Conservation (phyloP, 2,797 vertebrate genomes). For the Pelochelys cantorii region DNA sequence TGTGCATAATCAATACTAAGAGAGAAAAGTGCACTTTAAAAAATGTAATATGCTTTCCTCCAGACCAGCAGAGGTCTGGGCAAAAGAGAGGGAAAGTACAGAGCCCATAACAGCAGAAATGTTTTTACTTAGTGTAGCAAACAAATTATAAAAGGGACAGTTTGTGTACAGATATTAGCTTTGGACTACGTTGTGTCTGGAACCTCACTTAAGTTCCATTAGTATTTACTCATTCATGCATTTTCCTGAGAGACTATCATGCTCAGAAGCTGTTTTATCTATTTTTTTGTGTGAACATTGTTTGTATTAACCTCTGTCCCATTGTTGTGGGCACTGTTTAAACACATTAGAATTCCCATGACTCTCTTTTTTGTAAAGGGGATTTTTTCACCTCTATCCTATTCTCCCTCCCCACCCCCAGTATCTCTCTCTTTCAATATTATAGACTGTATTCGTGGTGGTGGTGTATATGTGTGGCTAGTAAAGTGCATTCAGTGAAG, state of each 20-base stretch:
- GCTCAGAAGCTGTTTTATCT: neutral
- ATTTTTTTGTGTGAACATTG: neutral
- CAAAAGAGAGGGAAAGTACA: neutral
- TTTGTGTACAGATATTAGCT: neutral
- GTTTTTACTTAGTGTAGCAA: neutral
- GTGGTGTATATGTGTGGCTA: neutral
- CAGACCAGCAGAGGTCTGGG: too few relatives aligned
- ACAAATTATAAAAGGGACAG: neutral
- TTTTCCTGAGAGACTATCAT: neutral
- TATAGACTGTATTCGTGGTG: neutral
- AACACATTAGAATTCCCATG: neutral
- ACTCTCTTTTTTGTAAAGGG: neutral
- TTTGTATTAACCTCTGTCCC: neutral
- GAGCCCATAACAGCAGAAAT: neutral
- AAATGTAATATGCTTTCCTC: neutral
- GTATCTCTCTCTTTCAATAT: neutral
- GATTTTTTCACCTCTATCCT: neutral
- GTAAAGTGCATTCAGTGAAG: neutral
- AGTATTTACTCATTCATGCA: neutral
- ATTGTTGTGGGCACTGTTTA: neutral
- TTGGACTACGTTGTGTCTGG: neutral
- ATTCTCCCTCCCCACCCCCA: neutral
- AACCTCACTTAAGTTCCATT: neutral
- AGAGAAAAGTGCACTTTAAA: neutral
- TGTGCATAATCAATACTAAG: neutral